Percentiles rank a stretch among this genome's conserved stretches.
These are phyloP conservation scores for Venusia cambrica DNA, from an alignment of 2,888 invertebrate species.

Conservation along the genomic window DNA sequence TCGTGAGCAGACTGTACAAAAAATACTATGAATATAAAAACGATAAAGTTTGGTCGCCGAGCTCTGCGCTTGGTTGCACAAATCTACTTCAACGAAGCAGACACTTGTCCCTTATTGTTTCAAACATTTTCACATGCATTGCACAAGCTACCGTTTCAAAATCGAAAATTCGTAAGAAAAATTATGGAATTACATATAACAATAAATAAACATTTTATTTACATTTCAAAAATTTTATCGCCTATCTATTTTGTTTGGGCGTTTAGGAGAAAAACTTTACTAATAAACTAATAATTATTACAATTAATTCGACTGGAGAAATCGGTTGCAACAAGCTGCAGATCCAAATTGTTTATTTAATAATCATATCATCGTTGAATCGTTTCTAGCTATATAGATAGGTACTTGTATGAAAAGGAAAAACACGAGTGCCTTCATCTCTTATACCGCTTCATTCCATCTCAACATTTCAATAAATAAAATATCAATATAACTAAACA, in stretches of 20 bases:
- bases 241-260: constrained; percentile 72
- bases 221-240: constrained; percentile 72
- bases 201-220: constrained; percentile 80
- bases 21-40: constrained; percentile 49
- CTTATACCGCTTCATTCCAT: constrained; percentile 9
- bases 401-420: constrained; percentile 28
- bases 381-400: constrained; percentile 31
- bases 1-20: too few species aligned
- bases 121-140: constrained; percentile 68
- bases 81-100: constrained; percentile 63
- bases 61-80: constrained; percentile 19
- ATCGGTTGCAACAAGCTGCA: constrained; percentile 24
- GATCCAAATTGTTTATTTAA: constrained; percentile 14
- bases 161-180: constrained; percentile 75
- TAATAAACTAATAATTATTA: constrained; percentile 42
- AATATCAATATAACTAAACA: constrained; percentile 43
- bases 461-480: constrained; percentile 31
- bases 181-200: constrained; percentile 76
- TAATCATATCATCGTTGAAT: constrained; percentile 17
- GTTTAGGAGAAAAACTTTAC: constrained; percentile 50
- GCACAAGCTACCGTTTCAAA: constrained; percentile 73
- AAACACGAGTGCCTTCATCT: constrained; percentile 17
- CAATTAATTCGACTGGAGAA: constrained; percentile 22
- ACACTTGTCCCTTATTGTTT: constrained; percentile 60
- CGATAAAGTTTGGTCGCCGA: constrained; percentile 39